Evolutionary conservation across 1,140 invertebrate genomes (phyloP).

Genomic region (Drosophila kanapiae): DNA sequence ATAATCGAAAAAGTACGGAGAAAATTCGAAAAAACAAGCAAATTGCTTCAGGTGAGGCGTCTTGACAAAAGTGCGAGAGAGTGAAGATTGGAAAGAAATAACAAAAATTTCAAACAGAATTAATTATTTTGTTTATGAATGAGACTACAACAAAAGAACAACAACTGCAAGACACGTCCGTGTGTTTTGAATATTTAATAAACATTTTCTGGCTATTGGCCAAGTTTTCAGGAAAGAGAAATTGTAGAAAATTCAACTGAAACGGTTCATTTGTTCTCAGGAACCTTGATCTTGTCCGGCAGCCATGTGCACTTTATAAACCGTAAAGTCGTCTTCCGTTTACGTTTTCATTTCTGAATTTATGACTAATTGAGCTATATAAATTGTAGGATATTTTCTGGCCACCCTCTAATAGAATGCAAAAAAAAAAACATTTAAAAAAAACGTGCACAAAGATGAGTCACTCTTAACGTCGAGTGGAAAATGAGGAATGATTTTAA

Average conservation of each 20-base stretch:
- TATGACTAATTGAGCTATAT: conserved; percentile 38
- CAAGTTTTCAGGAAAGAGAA: conserved; percentile 41
- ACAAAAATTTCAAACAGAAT: conserved; percentile 15
- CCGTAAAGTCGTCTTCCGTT: conserved; percentile 27
- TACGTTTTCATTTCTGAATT: conserved; percentile 17
- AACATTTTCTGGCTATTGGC: conserved; percentile 65
- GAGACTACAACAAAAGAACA: conserved; percentile 7
- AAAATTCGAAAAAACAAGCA: conserved; percentile 13
- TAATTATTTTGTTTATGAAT: conserved; percentile 50
- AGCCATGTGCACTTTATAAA: conserved; percentile 67
- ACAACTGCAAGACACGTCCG: conserved; percentile 5
- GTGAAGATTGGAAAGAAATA: conserved; percentile 18
- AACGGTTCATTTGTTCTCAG: conserved; percentile 41
- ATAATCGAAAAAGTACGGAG: conserved; percentile 34
- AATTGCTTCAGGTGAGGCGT: conserved; percentile 28
- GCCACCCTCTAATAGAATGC: conserved; percentile 22
- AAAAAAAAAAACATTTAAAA: conserved; percentile 2
- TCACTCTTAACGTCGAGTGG: conserved; percentile 16
- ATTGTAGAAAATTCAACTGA: conserved; percentile 30
- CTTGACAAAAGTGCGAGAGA: conserved; percentile 12
- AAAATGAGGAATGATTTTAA: conserved; percentile 7
- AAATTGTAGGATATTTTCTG: conserved; percentile 20
- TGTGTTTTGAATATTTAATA: conserved; percentile 55
- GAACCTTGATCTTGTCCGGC: conserved; percentile 76
- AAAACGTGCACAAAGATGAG: conserved; percentile 32